Base-by-base conservation (phyloP, 2,113 vertebrate species). In the Campylomormyrus tamandua region DNA sequence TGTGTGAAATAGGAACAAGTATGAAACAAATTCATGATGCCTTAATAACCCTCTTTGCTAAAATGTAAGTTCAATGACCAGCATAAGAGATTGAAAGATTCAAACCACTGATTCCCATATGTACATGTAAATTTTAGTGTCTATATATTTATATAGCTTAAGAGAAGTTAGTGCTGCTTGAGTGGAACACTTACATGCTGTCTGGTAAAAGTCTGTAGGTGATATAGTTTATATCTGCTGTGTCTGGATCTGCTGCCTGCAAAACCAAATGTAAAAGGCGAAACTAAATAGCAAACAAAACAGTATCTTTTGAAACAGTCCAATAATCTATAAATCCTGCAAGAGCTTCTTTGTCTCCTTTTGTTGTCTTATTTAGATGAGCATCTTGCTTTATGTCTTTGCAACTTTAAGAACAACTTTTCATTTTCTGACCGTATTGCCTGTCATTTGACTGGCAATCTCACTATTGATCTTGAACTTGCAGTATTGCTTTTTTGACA, bases 181-280 rank as follows among this genome's bases (percentile, higher is more conserved):
- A 46, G 27, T 45, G 11, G 80, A 27, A 90, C 90, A 96, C 96
- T 0, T 96, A 99, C 98, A 98, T 97, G 91, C 89, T 96, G 0
- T 96, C 95, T 0, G 97, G 96, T 77, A 97, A 94, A 91, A 99
- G 95, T 66, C 66, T 94, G 92, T 99, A 99, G 53, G 95, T 97
- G 92, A 99, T 93, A 0, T 48, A 92, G 77, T 94, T 96, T 90
- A 94, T 58, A 84, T 95, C 92, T 8, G 97, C 96, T 0, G 94
- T 96, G 91, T 99, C 98, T 0, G 91, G 94, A 92, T 99, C 98
- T 0, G 93, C 92, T 88, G 98, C 98, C 98, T 99, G 77, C 45
- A 89, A 89, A 70, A 92, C 66, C 88, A 45, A 90, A 87, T 50
- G 74, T 89, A 52, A 58, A 58, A 48, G 19, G 39, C 5, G 8